A percentile compares a stretch with the other conserved stretches of the same genome.
Conservation (phyloP, 2,797 vertebrate species). For the Sciaenops ocellatus region DNA sequence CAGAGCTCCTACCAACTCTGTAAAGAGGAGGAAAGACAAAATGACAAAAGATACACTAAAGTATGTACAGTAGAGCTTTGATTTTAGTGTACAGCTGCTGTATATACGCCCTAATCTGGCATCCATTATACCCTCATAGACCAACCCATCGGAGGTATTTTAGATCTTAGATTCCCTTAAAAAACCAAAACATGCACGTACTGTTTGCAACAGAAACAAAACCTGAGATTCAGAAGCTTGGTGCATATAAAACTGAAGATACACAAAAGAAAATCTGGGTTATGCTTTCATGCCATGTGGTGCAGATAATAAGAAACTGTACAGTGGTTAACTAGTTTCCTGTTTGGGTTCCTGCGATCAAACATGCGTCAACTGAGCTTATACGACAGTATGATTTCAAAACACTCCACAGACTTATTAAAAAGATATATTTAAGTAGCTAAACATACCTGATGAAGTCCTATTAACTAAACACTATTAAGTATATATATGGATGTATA, state of each 20-base stretch:
- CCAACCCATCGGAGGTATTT: constrained; percentile 9
- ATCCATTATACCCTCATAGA: constrained; percentile 4
- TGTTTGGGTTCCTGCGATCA: neutral
- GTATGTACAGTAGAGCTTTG: neutral
- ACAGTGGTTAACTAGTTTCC: neutral
- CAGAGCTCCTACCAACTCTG: constrained; percentile 92
- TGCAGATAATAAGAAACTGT: neutral
- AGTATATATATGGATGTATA: neutral
- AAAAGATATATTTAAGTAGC: neutral
- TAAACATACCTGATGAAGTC: neutral
- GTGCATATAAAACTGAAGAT: neutral
- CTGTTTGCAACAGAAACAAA: neutral
- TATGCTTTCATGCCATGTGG: neutral
- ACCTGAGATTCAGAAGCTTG: neutral
- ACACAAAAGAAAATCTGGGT: neutral
- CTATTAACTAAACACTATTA: neutral
- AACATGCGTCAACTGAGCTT: neutral
- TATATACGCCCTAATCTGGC: neutral
- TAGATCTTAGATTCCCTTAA: too few relatives aligned
- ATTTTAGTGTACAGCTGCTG: neutral
- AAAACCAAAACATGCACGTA: neutral
- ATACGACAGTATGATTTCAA: neutral
- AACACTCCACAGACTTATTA: neutral
- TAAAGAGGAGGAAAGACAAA: constrained; percentile 29
- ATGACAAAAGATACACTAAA: neutral